A percentile compares a stretch with the other conserved stretches of the same genome.
phyloP scores from a whole-genome alignment of 2,888 invertebrate species.

The Andrena flavipes region DNA sequence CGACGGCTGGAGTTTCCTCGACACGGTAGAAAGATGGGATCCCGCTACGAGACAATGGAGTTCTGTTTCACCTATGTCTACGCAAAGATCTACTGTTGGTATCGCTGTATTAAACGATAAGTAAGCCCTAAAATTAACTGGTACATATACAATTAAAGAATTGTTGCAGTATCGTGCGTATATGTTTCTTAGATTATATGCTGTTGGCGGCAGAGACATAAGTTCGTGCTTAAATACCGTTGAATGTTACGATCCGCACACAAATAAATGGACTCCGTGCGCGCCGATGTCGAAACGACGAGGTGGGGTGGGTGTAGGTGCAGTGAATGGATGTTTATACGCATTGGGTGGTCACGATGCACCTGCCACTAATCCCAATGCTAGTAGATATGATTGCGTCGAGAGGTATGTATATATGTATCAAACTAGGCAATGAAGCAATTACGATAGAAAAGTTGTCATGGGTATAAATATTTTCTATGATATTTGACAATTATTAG shows the following conservation, averaged over 20 bases:
- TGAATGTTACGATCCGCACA: slow-evolving; percentile 92
- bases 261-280: slow-evolving; percentile 93
- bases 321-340: slow-evolving; percentile 94
- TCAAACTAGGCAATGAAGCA: slow-evolving; percentile 82
- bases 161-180: neutral
- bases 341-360: slow-evolving; percentile 98
- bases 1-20: slow-evolving; percentile 97
- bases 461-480: neutral
- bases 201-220: slow-evolving; percentile 97
- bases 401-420: slow-evolving; percentile 88
- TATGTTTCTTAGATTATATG: slow-evolving; percentile 89
- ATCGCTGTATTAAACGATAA: slow-evolving; percentile 93
- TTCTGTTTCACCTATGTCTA: slow-evolving; percentile 95
- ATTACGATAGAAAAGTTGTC: neutral
- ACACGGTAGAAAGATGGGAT: slow-evolving; percentile 97
- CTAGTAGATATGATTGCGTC: slow-evolving; percentile 94
- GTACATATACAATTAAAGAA: neutral
- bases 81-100: slow-evolving; percentile 95
- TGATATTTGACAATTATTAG: slow-evolving; percentile 76
- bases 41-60: slow-evolving; percentile 95
- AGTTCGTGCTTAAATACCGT: slow-evolving; percentile 95
- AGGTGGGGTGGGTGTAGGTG: slow-evolving; percentile 96
- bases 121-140: slow-evolving; percentile 78
- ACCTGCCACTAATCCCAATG: slow-evolving; percentile 93
- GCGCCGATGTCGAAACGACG: slow-evolving; percentile 95